Percentiles rank a stretch among this genome's conserved stretches.
phyloP scores from a whole-genome alignment of 1,140 invertebrate species.

The Nilaparvata lugens region DNA sequence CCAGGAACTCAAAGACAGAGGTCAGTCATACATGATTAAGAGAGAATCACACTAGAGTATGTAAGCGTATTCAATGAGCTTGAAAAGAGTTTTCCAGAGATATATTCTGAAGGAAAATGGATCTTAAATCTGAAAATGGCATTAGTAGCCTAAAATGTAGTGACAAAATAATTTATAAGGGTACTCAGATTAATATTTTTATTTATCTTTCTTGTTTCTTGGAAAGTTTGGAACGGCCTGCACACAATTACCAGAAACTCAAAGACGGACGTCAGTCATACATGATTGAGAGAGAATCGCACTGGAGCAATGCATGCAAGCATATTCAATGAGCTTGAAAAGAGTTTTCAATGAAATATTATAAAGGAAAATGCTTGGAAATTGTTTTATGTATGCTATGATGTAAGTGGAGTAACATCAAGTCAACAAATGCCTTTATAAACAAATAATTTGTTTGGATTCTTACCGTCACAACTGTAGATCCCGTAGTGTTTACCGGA shows the following conservation, averaged over 20 bases:
- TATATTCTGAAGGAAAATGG: too few species aligned
- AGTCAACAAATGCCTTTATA: too few species aligned
- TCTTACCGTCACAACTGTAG: slow-evolving; percentile 92
- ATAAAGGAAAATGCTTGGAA: too few species aligned
- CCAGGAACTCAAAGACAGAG: neutral
- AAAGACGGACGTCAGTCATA: neutral
- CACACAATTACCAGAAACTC: slow-evolving; percentile 15
- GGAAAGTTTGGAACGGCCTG: slow-evolving; percentile 94
- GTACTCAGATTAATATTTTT: too few species aligned
- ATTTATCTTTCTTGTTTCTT: too few species aligned
- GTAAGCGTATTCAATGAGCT: neutral
- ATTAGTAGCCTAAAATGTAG: too few species aligned
- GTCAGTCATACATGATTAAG: neutral
- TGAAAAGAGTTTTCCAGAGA: neutral
- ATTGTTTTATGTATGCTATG: too few species aligned
- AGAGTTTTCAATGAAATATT: too few species aligned
- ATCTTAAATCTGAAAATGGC: too few species aligned
- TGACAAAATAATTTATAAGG: too few species aligned
- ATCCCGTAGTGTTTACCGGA: slow-evolving; percentile 97
- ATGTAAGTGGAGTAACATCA: too few species aligned
- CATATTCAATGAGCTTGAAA: neutral
- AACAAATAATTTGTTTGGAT: too few species aligned
- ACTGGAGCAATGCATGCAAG: neutral
- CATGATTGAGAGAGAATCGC: slow-evolving; percentile 10
- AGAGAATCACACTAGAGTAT: slow-evolving; percentile 6